Percentiles rank a stretch among this genome's conserved stretches.
Conservation (phyloP, 1,140 invertebrate genomes). For the Drosophila jambulina region DNA sequence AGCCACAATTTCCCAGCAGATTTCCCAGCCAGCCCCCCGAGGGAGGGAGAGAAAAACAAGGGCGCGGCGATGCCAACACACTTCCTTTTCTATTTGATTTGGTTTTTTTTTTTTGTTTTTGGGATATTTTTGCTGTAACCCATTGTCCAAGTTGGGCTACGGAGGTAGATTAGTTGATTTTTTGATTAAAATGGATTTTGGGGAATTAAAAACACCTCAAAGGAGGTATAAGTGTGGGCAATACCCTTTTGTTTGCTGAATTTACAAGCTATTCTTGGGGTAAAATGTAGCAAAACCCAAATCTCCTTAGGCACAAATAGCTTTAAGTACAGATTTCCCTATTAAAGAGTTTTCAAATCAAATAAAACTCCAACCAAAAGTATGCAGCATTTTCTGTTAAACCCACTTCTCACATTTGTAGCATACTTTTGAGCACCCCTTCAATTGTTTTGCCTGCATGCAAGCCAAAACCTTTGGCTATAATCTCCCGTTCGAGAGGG, state of each 20-base stretch:
- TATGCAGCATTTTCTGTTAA: no score
- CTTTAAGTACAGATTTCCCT: not conserved
- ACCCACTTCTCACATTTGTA: no score
- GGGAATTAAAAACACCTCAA: not conserved
- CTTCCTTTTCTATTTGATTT: constrained; percentile 40
- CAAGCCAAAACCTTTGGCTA: not conserved
- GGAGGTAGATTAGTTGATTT: not conserved
- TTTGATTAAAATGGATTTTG: not conserved
- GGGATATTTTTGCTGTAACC: constrained; percentile 4
- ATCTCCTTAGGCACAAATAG: no score
- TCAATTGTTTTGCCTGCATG: not conserved
- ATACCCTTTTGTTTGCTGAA: not conserved
- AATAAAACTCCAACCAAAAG: no score
- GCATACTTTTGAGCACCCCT: not conserved
- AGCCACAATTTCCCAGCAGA: constrained; percentile 9
- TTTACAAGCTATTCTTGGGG: not conserved
- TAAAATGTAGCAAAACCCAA: not conserved
- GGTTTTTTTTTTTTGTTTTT: constrained; percentile 1
- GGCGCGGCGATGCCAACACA: constrained; percentile 21
- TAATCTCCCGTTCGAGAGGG: not conserved
- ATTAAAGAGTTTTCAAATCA: no score
- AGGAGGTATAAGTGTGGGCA: no score
- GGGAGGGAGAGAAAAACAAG: not conserved
- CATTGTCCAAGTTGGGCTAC: not conserved
- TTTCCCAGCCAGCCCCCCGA: not conserved